A percentile compares a stretch with the other conserved stretches of the same genome.
Conservation (phyloP, 2,113 vertebrate species). For the Rana temporaria region DNA sequence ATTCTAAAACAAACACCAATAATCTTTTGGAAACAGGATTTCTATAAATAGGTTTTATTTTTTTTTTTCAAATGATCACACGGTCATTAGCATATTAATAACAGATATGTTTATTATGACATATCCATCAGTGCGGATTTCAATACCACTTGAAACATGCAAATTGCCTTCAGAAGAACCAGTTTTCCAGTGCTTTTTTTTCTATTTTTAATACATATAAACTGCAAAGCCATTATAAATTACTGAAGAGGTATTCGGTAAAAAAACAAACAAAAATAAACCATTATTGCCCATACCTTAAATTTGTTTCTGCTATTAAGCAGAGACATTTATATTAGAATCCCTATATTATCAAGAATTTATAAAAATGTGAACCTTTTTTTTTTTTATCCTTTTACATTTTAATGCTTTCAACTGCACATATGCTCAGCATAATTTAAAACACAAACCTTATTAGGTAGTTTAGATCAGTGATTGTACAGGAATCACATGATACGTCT, state of each 20-base stretch:
- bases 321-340: conserved; percentile 72
- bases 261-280: conserved; percentile 74
- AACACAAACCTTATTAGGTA: conserved; percentile 74
- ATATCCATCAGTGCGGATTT: conserved; percentile 98
- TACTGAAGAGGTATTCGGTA: conserved; percentile 93
- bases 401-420: conserved; percentile 58
- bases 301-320: conserved; percentile 72
- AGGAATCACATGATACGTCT: conserved; percentile 77
- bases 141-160: conserved; percentile 95
- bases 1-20: neutral
- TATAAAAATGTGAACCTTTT: conserved; percentile 62
- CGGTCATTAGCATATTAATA: conserved; percentile 84
- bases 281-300: conserved; percentile 75
- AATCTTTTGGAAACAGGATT: conserved; percentile 70
- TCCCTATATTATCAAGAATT: conserved; percentile 72
- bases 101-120: conserved; percentile 99
- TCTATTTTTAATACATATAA: conserved; percentile 82
- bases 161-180: conserved; percentile 90
- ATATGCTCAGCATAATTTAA: conserved; percentile 63
- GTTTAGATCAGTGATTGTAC: conserved; percentile 77
- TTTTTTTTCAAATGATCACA: conserved; percentile 83
- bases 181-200: conserved; percentile 96
- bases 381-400: neutral
- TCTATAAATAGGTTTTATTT: conserved; percentile 84
- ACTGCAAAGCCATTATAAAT: conserved; percentile 89